These are phyloP conservation scores for Archaeoteleia sp. DNA, from an alignment of 2,888 invertebrate species.

Conservation along the genomic window DNA sequence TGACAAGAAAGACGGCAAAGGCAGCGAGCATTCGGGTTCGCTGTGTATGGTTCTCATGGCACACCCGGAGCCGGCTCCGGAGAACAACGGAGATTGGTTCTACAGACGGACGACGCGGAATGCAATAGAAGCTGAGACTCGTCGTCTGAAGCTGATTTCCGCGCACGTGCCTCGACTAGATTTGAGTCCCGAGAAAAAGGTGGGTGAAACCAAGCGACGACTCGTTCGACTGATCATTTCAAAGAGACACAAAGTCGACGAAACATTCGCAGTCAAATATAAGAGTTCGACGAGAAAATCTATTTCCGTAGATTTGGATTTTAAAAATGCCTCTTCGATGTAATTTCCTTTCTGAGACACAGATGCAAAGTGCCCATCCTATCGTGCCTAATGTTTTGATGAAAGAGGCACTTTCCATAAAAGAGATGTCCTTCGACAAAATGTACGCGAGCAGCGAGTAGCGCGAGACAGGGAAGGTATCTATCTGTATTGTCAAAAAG, in stretches of 20 bases:
- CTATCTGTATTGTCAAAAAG: conserved; percentile 52
- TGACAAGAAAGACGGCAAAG: conserved; percentile 41
- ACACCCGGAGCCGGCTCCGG: not conserved
- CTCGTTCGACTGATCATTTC: conserved; percentile 19
- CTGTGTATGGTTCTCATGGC: not conserved
- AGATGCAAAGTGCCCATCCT: conserved; percentile 22
- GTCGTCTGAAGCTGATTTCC: conserved; percentile 49
- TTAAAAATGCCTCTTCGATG: no score
- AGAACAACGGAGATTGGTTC: conserved; percentile 61
- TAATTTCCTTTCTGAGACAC: conserved; percentile 15
- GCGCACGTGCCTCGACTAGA: conserved; percentile 48
- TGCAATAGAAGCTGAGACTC: conserved; percentile 59
- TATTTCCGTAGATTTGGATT: no score
- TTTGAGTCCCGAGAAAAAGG: conserved; percentile 40
- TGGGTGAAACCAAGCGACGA: conserved; percentile 39
- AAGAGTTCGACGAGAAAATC: conserved; percentile 12
- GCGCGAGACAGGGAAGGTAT: conserved; percentile 32
- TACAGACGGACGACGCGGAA: conserved; percentile 57
- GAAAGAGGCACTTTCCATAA: conserved; percentile 34
- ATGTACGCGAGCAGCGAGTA: conserved; percentile 31
- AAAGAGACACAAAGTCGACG: conserved; percentile 21
- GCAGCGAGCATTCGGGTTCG: conserved; percentile 8
- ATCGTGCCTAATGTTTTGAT: conserved; percentile 13
- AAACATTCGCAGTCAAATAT: conserved; percentile 33
- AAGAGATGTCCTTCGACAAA: conserved; percentile 36